Evolutionary conservation across 2,113 vertebrate genomes (phyloP), one percentile per base, ranked within the genome.

Genomic region (Taurulus bubalis): DNA sequence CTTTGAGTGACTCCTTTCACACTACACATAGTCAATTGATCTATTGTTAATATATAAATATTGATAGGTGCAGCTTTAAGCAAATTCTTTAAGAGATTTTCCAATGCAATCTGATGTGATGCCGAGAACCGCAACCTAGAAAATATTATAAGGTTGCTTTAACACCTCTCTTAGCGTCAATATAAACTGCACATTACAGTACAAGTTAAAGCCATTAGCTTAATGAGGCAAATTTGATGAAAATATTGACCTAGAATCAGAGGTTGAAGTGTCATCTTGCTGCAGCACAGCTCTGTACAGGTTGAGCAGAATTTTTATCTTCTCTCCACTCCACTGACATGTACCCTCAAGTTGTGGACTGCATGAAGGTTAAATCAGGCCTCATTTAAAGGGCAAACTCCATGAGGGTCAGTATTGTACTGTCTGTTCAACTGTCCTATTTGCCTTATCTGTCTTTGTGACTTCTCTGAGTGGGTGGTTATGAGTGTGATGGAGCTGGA

Each of bases 381-480:
- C 40, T 80, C n/a, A 71, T 74, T 82, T 66, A 79, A 71, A 78
- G 51, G 42, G 68, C 75, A 83, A 66, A 49, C 45, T 40, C 12
- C 24, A 58, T 66, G 28, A 59, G 30, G 20, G 73, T 79, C 58
- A 56, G 64, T 62, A 75, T 32, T 69, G 8, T 79, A 51, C 40
- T 62, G 78, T 78, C 79, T 85, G 53, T 76, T 87, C 80, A 89
- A 85, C 71, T 79, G 79, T 82, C 70, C 79, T 76, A 15, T 84
- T 79, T 85, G 80, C 66, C 47, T 86, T 67, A 66, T 87, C 58
- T 90, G 59, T 80, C 40, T 84, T 79, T 84, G 75, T 77, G 85
- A 70, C 77, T 81, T 86, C 49, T 73, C 40, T 40, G 83, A 72
- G 87, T 93, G 88, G 89, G 89, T 47, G 87, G 83, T 56, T 84